Percentiles rank a stretch among this genome's conserved stretches.
phyloP scores from a whole-genome alignment of 1,140 invertebrate genomes.

The Bradysia coprophila region DNA sequence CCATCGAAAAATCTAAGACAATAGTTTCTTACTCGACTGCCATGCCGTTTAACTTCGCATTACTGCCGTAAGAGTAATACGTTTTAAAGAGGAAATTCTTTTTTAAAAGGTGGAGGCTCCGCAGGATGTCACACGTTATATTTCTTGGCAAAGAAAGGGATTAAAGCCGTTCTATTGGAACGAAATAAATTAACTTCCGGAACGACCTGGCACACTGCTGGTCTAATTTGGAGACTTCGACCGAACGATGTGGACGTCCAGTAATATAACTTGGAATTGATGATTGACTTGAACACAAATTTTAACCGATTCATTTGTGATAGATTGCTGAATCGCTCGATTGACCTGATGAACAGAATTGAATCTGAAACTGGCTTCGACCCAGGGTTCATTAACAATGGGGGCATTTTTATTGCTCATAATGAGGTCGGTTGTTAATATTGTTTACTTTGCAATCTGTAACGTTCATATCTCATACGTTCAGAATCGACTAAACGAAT shows the following conservation, averaged over 20 bases:
- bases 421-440: conserved; percentile 36
- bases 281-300: neutral
- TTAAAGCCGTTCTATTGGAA: conserved; percentile 64
- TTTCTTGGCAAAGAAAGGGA: conserved; percentile 57
- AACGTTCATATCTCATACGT: conserved; percentile 4
- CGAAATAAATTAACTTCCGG: conserved; percentile 62
- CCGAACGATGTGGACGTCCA: conserved; percentile 67
- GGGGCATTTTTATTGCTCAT: conserved; percentile 70
- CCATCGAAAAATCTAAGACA: too few relatives aligned
- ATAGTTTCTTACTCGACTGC: too few relatives aligned
- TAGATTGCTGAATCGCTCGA: conserved; percentile 4
- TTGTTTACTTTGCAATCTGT: neutral
- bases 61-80: too few relatives aligned
- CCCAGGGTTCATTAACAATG: conserved; percentile 74
- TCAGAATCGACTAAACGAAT: conserved; percentile 63
- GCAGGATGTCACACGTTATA: conserved; percentile 73
- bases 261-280: conserved; percentile 18
- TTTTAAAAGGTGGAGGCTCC: conserved; percentile 52
- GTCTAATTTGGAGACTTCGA: conserved; percentile 64
- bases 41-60: too few relatives aligned
- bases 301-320: neutral
- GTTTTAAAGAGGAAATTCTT: too few relatives aligned
- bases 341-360: conserved; percentile 40
- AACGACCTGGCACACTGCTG: conserved; percentile 68
- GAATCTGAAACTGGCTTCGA: conserved; percentile 62